These are phyloP conservation scores for Ypsolopha sequella DNA, from an alignment of 2,888 invertebrate species.

Conservation along the genomic window DNA sequence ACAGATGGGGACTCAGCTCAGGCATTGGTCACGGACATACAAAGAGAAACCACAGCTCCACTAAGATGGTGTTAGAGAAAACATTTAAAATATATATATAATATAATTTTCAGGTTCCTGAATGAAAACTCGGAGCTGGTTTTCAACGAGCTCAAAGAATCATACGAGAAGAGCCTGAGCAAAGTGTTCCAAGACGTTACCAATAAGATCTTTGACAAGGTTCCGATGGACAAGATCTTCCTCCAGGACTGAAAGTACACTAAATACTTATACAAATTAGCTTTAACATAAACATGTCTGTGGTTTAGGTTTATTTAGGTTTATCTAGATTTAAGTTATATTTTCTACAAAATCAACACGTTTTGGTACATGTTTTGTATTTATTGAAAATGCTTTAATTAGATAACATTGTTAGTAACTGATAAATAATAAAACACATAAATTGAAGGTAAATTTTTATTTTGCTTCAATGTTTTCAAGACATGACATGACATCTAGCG, in stretches of 20 bases:
- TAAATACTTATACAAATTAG: neutral
- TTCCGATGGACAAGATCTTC: conserved; percentile 76
- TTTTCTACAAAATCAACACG: neutral
- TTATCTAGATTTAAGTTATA: neutral
- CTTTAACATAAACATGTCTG: neutral
- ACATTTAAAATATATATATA: too few relatives aligned
- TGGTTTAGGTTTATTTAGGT: neutral
- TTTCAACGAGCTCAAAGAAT: conserved; percentile 75
- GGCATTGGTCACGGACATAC: too few relatives aligned
- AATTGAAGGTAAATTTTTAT: neutral
- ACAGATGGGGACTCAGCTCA: too few relatives aligned
- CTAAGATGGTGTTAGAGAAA: too few relatives aligned
- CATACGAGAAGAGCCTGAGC: conserved; percentile 78
- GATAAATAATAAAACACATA: neutral
- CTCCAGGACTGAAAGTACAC: conserved; percentile 33
- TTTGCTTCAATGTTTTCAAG: conserved; percentile 1
- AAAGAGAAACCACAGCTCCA: too few relatives aligned
- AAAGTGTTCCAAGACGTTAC: conserved; percentile 75
- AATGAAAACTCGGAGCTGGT: conserved; percentile 76
- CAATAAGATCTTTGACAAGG: conserved; percentile 76
- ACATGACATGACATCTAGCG: conserved; percentile 18
- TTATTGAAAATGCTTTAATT: conserved; percentile 56
- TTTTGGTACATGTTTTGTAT: conserved; percentile 19
- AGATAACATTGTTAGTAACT: conserved; percentile 13
- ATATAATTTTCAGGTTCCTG: conserved; percentile 72